phyloP scores from a whole-genome alignment of 2,113 vertebrate genomes.

The Sylvia atricapilla region DNA sequence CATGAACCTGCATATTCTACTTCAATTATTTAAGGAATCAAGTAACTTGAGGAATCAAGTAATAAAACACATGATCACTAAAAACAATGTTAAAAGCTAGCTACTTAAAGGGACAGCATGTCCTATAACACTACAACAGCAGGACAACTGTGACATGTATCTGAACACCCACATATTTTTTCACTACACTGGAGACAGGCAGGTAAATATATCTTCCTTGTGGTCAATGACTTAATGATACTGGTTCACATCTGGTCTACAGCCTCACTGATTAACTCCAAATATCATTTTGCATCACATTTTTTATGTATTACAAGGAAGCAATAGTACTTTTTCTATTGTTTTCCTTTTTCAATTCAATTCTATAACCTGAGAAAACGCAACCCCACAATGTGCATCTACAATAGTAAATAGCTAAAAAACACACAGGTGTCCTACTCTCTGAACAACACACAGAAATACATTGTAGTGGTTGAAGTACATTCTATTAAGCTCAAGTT shows the following conservation, averaged over 20 bases:
- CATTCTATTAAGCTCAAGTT: not conserved
- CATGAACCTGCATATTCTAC: not conserved
- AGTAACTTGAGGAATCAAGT: not conserved
- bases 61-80: not conserved
- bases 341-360: not conserved
- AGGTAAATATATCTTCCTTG: not conserved
- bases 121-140: not conserved
- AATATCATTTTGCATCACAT: not conserved
- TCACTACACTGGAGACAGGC: not conserved
- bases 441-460: not conserved
- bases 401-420: not conserved
- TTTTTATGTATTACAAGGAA: not conserved
- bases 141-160: accelerated
- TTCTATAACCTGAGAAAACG: not conserved
- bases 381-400: not conserved
- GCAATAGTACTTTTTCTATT: not conserved
- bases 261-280: not conserved
- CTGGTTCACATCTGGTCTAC: not conserved
- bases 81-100: not conserved
- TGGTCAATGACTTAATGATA: not conserved
- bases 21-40: not conserved
- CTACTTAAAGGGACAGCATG: not conserved
- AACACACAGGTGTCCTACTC: not conserved
- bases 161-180: not conserved
- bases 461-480: not conserved